Base-by-base conservation (phyloP, 2,113 vertebrate genomes). In the Halcyon malimbica region DNA sequence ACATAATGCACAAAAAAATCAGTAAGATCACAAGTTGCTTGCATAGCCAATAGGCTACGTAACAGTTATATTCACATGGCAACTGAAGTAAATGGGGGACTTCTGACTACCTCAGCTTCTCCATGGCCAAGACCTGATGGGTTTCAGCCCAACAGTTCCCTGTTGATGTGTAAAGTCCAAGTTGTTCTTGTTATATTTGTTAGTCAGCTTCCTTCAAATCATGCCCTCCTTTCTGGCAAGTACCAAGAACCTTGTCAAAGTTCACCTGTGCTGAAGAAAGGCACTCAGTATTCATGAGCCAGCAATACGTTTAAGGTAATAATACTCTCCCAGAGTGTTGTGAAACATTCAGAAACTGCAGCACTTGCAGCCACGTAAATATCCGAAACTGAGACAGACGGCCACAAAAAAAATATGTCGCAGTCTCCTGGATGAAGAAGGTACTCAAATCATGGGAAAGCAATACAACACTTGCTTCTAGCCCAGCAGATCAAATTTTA, bases 321-420 rank as follows among this genome's bases (percentile, higher is more conserved):
- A 77, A 90, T 13, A 79, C 42, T 94, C 44, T 84, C 83, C 48
- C 37, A 62, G 23, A 93, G 57, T 10, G 20, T 26, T 89, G 86
- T 62, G 74, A 94, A 89, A 81, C 83, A 62, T 41, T 87, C 65
- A 60, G 83, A 67, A 95, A 68, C 83, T 78, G 73, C 86, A 71
- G 77, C n/a, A 76, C 62, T 65, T 89, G 50, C 83, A 92, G 48
- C 70, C 59, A 62, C 3, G 1, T 21, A 73, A 82, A 56, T 62
- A 76, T 54, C 54, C 25, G 35, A 79, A 42, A 57, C 25, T 4
- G 25, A 81, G 81, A 89, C 62, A 93, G 84, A 85, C 44, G 87
- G 0, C 19, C 46, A 46, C 19, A 9, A 1, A 9, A 83, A 90
- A 92, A 74, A 69, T 28, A 89, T 1, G 2, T 75, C 89, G 60